Evolutionary conservation across 2,113 vertebrate species (phyloP).

Genomic region (Chroicocephalus ridibundus): DNA sequence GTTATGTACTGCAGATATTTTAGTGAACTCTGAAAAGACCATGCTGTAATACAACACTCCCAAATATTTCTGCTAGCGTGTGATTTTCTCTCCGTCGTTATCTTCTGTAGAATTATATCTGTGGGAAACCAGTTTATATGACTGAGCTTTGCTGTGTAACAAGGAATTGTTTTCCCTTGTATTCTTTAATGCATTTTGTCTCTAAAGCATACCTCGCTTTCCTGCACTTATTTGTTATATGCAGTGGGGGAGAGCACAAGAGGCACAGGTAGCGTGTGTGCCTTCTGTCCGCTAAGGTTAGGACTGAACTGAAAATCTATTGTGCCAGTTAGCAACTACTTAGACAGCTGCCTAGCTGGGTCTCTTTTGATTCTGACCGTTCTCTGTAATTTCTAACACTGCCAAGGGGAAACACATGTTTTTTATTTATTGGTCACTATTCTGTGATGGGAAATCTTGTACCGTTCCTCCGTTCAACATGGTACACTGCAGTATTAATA

Average conservation of each 20-base stretch:
- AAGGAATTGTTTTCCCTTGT: not conserved
- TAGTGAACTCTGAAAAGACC: slow-evolving; percentile 14
- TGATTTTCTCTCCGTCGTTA: slow-evolving; percentile 17
- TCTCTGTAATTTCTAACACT: not conserved
- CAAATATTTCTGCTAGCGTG: not conserved
- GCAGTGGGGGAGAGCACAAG: not conserved
- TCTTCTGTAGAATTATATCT: slow-evolving; percentile 4
- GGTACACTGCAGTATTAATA: not conserved
- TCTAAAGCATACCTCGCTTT: not conserved
- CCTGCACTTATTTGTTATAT: not conserved
- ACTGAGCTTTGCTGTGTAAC: not conserved
- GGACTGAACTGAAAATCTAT: not conserved
- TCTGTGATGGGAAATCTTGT: not conserved
- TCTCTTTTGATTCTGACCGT: not conserved
- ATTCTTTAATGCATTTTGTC: not conserved
- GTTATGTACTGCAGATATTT: slow-evolving; percentile 56
- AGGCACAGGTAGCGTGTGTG: not conserved
- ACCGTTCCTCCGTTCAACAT: not conserved
- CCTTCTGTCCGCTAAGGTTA: not conserved
- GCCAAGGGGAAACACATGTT: not conserved
- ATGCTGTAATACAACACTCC: not conserved
- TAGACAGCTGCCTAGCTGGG: not conserved
- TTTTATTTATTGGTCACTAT: slow-evolving; percentile 11
- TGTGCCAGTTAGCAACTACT: not conserved
- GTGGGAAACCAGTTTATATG: not conserved